Evolutionary conservation across 1,140 invertebrate species (phyloP), one percentile per base, ranked within the genome.

Genomic region (Marisa cornuarietis): DNA sequence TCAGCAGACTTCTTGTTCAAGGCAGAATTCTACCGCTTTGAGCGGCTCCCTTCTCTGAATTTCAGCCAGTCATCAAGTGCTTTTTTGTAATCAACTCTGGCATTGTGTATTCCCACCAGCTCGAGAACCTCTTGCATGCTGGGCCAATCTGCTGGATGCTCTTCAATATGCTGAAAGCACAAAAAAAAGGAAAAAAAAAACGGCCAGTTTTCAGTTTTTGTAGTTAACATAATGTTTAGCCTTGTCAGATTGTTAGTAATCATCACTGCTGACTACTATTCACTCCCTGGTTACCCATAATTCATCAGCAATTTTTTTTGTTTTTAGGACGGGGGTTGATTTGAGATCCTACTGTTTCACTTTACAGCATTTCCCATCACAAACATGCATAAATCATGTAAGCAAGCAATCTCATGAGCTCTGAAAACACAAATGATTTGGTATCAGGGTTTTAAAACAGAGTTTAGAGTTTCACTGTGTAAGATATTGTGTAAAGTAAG

Each of bases 131-230:
- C 54, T 65, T 78, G 63, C 82, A 83, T 83, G 20, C 77, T 68
- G 61, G 82, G 82, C 82, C 79, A 83, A 42, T 83, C 79, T 63
- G 82, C 76, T 20, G 82, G 82, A n/a, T 83, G 79, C 52, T 78
- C 76, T 68, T 83, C 82, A 68, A 49, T 26, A 58, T 83, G 82
- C 82, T 83, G 73, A 6, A 54, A 20, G 66, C 63, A n/a, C n/a
- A n/a, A n/a, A n/a, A 66, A 63, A 65, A 74, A n/a, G 0, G 8
- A 49, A 61, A 72, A 72, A 72, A 72, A 9, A n/a, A n/a, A n/a
- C n/a, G n/a, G 22, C 22, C 26, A 5, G 3, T 69, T 20, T 3
- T 7, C 3, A 18, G 18, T 20, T 63, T 63, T 63, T 63, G 62
- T 2, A n/a, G n/a, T n/a, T n/a, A 42, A 42, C 31, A 42, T 42